These are phyloP conservation scores for Paradoxurus hermaphroditus DNA, from an alignment of 2,113 vertebrate species.

Conservation along the genomic window DNA sequence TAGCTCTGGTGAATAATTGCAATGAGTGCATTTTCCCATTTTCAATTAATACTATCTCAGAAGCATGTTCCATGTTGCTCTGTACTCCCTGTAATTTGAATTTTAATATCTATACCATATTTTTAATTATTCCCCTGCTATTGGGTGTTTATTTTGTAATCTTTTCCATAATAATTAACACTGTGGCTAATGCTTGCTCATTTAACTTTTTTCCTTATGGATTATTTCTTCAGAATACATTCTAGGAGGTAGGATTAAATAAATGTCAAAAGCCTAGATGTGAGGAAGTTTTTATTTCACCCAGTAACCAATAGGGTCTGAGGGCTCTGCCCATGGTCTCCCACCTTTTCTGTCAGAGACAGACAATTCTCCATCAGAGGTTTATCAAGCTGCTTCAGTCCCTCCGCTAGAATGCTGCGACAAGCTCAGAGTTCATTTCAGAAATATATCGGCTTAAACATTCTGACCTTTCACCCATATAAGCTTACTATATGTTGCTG, in stretches of 20 bases:
- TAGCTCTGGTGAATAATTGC: not conserved
- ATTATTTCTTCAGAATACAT: conserved; percentile 1
- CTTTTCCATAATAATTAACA: not conserved
- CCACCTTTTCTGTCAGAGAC: not conserved
- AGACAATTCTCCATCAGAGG: not conserved
- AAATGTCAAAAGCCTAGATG: not conserved
- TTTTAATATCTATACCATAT: not conserved
- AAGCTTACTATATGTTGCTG: not conserved
- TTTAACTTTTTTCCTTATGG: not conserved
- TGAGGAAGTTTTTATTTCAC: not conserved
- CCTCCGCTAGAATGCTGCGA: not conserved
- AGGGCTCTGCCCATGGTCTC: not conserved
- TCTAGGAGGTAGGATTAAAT: not conserved
- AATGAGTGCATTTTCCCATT: not conserved
- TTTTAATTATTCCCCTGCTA: conserved; percentile 23
- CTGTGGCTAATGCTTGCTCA: not conserved
- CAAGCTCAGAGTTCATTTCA: not conserved
- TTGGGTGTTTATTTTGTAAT: not conserved
- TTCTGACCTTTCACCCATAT: not conserved
- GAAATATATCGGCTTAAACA: not conserved
- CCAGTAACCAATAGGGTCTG: not conserved
- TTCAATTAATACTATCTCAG: not conserved
- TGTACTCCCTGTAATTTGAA: not conserved
- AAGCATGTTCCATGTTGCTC: not conserved
- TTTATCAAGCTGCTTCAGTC: not conserved